Evolutionary conservation across 2,888 invertebrate genomes (phyloP).

Genomic region (Tortricodes alternella): DNA sequence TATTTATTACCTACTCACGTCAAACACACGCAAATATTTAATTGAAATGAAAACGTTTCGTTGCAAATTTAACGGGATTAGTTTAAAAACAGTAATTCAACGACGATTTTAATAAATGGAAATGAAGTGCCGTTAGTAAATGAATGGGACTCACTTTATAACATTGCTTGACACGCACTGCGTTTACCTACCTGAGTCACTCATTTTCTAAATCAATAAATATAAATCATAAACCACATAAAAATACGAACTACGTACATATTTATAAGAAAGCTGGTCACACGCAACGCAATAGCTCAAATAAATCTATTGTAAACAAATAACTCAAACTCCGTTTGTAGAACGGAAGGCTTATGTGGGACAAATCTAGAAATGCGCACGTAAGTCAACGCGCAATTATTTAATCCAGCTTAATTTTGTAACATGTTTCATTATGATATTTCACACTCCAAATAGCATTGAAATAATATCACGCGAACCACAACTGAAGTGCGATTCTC

Average conservation of each 20-base stretch:
- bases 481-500: too few relatives aligned
- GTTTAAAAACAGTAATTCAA: too few relatives aligned
- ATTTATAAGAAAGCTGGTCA: constrained; percentile 7
- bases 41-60: too few relatives aligned
- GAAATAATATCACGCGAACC: constrained; percentile 37
- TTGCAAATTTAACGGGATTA: too few relatives aligned
- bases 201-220: neutral
- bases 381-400: constrained; percentile 17
- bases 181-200: too few relatives aligned
- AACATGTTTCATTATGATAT: constrained; percentile 37
- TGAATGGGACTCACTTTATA: too few relatives aligned
- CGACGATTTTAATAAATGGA: too few relatives aligned
- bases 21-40: too few relatives aligned
- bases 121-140: too few relatives aligned
- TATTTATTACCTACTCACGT: too few relatives aligned
- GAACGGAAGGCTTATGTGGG: neutral
- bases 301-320: neutral
- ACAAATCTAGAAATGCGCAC: neutral
- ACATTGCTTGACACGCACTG: neutral
- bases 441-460: constrained; percentile 48
- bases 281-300: neutral
- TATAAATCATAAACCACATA: neutral
- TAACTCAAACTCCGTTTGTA: too few relatives aligned
- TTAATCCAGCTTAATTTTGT: constrained; percentile 35
- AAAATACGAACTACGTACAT: neutral